Conservation (phyloP, 2,797 vertebrate genomes). For the Hafferia zeledoni region DNA sequence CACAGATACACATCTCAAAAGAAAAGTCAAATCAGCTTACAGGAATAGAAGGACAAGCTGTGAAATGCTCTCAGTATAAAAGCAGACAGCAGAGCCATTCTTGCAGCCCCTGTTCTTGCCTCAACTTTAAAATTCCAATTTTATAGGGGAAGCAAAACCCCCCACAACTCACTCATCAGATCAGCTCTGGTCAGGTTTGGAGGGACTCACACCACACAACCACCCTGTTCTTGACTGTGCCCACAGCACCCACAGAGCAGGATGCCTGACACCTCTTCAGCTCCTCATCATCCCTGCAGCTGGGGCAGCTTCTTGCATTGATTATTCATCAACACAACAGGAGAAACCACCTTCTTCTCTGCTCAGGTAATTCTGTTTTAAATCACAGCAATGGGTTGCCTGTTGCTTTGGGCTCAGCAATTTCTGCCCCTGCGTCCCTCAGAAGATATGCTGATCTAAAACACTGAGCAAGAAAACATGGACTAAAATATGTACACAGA, state of each 20-base stretch:
- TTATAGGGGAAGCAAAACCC: neutral
- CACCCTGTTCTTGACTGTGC: fast-evolving
- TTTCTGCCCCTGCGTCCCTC: neutral
- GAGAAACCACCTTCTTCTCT: neutral
- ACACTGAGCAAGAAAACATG: fast-evolving
- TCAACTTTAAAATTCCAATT: neutral
- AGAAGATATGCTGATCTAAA: neutral
- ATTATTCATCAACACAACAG: neutral
- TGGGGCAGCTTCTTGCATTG: neutral
- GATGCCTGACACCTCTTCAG: fast-evolving
- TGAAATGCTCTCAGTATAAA: neutral
- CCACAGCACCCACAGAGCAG: too few relatives aligned
- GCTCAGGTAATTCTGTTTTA: neutral
- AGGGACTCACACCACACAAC: fast-evolving
- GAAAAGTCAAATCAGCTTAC: neutral
- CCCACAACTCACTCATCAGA: neutral
- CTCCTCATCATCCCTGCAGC: neutral
- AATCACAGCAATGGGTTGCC: neutral
- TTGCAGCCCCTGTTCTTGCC: neutral
- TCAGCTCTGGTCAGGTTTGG: neutral
- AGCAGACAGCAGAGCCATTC: neutral
- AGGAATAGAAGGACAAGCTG: neutral
- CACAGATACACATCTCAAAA: neutral
- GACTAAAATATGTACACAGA: fast-evolving
- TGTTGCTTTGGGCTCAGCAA: neutral